Percentiles rank a stretch among this genome's conserved stretches.
phyloP scores from a whole-genome alignment of 1,140 invertebrate genomes.

The Tachypleus tridentatus region DNA sequence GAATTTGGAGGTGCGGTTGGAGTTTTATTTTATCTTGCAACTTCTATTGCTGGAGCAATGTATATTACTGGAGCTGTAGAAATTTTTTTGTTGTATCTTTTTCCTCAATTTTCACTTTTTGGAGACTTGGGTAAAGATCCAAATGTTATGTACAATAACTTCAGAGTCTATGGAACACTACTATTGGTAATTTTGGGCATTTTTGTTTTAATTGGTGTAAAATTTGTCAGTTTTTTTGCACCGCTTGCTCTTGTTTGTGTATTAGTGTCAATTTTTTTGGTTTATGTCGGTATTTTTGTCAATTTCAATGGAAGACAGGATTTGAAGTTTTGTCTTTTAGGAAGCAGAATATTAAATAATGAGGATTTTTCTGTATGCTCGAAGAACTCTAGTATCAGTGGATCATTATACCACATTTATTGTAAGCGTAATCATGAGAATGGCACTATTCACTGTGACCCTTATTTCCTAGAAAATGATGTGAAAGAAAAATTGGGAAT shows the following conservation, averaged over 20 bases:
- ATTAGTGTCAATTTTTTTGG: slow-evolving; percentile 84
- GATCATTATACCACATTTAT: slow-evolving; percentile 14
- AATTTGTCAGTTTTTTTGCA: slow-evolving; percentile 98
- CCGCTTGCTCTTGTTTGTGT: slow-evolving; percentile 91
- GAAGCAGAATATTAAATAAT: slow-evolving; percentile 15
- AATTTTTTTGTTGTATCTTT: slow-evolving; percentile 93
- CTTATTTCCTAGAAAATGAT: slow-evolving; percentile 50
- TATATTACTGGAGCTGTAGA: slow-evolving; percentile 98
- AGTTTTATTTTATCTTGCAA: slow-evolving; percentile 96
- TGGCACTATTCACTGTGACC: slow-evolving; percentile 47
- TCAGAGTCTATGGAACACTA: slow-evolving; percentile 86
- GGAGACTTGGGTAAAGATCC: slow-evolving; percentile 78
- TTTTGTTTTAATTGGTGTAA: slow-evolving; percentile 93
- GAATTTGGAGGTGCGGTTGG: slow-evolving; percentile 98
- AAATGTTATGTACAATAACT: slow-evolving; percentile 92
- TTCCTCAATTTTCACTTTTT: slow-evolving; percentile 82
- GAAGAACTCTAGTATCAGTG: slow-evolving; percentile 11
- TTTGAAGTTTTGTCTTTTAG: slow-evolving; percentile 48
- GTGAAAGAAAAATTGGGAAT: slow-evolving; percentile 49
- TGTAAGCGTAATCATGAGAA: slow-evolving; percentile 6
- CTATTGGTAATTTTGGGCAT: slow-evolving; percentile 79
- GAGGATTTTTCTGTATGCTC: slow-evolving; percentile 11
- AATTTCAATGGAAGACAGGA: slow-evolving; percentile 83
- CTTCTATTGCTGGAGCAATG: slow-evolving; percentile 95
- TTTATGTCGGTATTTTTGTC: slow-evolving; percentile 90